phyloP scores from a whole-genome alignment of 2,113 vertebrate genomes.

The Arvicanthis niloticus region DNA sequence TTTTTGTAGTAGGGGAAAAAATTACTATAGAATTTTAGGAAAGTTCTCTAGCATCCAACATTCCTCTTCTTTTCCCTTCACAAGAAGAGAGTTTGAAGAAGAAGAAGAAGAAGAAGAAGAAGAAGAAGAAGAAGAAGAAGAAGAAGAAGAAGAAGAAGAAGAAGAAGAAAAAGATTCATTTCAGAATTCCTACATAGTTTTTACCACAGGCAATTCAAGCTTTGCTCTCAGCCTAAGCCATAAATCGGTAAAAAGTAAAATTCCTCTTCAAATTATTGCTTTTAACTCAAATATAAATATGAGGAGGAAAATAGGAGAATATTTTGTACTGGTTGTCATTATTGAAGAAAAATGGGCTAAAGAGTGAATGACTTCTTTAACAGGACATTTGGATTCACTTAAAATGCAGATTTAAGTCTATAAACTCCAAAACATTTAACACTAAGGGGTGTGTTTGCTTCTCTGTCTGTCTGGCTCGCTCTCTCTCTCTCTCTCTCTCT shows the following conservation, averaged over 20 bases:
- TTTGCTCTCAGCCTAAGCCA: not conserved
- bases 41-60: not conserved
- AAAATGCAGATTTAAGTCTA: conserved; percentile 72
- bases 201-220: not conserved
- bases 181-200: not conserved
- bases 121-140: no score
- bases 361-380: conserved; percentile 48
- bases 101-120: no score
- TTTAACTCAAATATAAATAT: conserved; percentile 40
- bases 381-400: conserved; percentile 67
- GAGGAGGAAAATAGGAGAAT: not conserved
- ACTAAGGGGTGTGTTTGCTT: conserved; percentile 66
- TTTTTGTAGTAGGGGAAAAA: not conserved
- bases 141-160: no score
- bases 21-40: not conserved
- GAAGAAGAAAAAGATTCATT: not conserved
- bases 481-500: not conserved
- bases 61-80: conserved; percentile 5
- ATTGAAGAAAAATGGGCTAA: not conserved
- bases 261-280: conserved; percentile 34
- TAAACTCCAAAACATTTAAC: conserved; percentile 53
- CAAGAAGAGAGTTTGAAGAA: not conserved
- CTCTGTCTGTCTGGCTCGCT: not conserved
- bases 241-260: not conserved
- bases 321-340: conserved; percentile 61